phyloP scores from a whole-genome alignment of 2,113 vertebrate species.

The Aptenodytes patagonicus region DNA sequence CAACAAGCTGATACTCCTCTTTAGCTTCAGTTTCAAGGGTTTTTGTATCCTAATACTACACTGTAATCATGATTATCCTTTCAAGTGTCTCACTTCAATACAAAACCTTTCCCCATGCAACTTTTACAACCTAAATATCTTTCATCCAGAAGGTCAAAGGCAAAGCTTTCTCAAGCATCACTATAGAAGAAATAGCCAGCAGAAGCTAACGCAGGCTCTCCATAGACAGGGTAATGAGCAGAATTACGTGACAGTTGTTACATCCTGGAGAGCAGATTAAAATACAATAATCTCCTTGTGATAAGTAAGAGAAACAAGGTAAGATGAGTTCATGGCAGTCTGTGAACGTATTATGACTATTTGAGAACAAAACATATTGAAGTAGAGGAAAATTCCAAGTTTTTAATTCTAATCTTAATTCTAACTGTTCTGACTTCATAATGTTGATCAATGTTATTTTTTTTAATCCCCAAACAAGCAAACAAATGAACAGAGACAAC shows the following conservation, averaged over 20 bases:
- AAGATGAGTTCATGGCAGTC: not conserved
- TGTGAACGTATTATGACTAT: not conserved
- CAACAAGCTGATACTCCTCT: not conserved
- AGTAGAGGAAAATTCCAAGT: not conserved
- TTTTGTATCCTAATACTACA: not conserved
- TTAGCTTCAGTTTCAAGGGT: not conserved
- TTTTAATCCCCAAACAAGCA: not conserved
- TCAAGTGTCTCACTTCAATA: not conserved
- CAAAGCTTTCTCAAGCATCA: not conserved
- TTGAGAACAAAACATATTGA: not conserved
- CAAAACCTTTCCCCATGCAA: not conserved
- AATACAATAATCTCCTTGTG: not conserved
- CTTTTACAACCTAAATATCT: not conserved
- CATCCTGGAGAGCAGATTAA: not conserved
- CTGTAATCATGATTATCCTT: not conserved
- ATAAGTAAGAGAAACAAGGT: not conserved
- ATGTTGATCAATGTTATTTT: not conserved
- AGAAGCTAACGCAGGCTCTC: not conserved
- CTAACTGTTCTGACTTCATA: not conserved
- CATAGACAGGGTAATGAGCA: not conserved
- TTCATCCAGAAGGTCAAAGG: conserved; percentile 60
- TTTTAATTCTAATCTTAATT: not conserved
- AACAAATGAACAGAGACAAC: not conserved
- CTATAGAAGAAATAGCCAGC: not conserved
- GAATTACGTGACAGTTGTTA: not conserved